These are phyloP conservation scores for Drosophila burlai DNA, from an alignment of 1,140 invertebrate species.

Conservation along the genomic window DNA sequence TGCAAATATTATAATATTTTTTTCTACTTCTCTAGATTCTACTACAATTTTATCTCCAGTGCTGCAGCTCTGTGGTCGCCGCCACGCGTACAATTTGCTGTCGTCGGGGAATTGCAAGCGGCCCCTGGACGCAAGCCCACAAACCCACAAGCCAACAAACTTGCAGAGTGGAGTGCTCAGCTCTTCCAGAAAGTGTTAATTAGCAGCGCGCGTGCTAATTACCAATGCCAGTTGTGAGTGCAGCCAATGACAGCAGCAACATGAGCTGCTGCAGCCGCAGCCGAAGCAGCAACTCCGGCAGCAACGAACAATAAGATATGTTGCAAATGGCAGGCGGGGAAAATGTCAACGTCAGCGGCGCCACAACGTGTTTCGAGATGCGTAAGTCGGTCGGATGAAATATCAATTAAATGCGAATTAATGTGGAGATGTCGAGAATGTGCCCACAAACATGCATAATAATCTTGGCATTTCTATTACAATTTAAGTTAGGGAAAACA, in stretches of 20 bases:
- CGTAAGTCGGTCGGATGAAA: conserved; percentile 26
- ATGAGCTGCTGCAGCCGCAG: conserved; percentile 5
- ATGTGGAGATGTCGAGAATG: conserved; percentile 1
- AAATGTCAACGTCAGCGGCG: conserved; percentile 39
- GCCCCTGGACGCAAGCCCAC: conserved; percentile 47
- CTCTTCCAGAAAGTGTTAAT: conserved; percentile 70
- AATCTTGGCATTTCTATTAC: background rate
- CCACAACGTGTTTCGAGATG: conserved; percentile 27
- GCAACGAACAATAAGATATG: conserved; percentile 33
- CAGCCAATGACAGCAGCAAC: conserved; percentile 43
- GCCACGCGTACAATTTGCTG: conserved; percentile 72
- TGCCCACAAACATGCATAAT: background rate
- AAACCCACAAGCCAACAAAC: conserved; percentile 17
- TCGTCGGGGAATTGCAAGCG: conserved; percentile 56
- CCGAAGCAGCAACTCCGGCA: conserved; percentile 4
- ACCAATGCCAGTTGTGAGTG: conserved; percentile 58
- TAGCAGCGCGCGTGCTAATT: conserved; percentile 67
- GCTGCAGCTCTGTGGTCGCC: conserved; percentile 20
- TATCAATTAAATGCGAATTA: conserved; percentile 39
- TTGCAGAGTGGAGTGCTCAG: conserved; percentile 21
- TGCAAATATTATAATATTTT: background rate
- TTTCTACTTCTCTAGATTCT: too few species aligned
- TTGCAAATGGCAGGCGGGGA: conserved; percentile 43
- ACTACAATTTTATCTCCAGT: background rate
- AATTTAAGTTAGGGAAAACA: background rate